A percentile compares a stretch with the other conserved stretches of the same genome.
phyloP scores from a whole-genome alignment of 2,888 invertebrate genomes.

The Watsonalla cultraria region DNA sequence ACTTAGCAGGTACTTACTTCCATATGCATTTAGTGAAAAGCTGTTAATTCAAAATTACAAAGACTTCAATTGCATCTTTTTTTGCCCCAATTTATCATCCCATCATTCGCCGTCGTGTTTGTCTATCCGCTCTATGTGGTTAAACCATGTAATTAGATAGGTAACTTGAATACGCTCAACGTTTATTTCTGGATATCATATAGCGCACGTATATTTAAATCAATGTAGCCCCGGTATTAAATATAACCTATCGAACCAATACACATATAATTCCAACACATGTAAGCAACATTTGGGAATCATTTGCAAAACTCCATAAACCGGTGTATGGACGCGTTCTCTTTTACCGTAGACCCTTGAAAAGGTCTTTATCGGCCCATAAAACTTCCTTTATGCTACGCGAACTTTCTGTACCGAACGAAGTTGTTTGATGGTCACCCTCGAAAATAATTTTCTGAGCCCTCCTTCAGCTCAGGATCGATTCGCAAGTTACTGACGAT shows the following conservation, averaged over 20 bases:
- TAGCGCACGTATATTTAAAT: too few species aligned
- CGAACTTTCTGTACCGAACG: slow-evolving; percentile 63
- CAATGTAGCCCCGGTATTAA: neutral
- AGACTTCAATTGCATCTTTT: too few species aligned
- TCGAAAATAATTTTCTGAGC: slow-evolving; percentile 68
- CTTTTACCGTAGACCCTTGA: slow-evolving; percentile 56
- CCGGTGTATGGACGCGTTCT: slow-evolving; percentile 35
- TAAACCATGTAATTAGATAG: neutral
- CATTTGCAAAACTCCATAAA: slow-evolving; percentile 35
- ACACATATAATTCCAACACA: slow-evolving; percentile 3
- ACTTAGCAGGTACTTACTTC: too few species aligned
- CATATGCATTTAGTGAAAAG: too few species aligned
- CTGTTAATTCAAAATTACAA: too few species aligned
- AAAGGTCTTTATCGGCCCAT: slow-evolving; percentile 71
- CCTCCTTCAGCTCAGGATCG: slow-evolving; percentile 54
- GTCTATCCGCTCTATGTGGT: too few species aligned
- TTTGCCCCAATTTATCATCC: too few species aligned
- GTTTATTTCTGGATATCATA: too few species aligned
- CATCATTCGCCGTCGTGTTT: too few species aligned
- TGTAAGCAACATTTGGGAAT: slow-evolving; percentile 28
- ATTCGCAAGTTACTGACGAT: slow-evolving; percentile 58
- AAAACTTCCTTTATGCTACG: slow-evolving; percentile 70
- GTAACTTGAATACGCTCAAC: neutral
- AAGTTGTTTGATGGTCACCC: slow-evolving; percentile 70
- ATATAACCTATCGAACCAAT: neutral